A percentile compares a stretch with the other conserved stretches of the same genome.
These are phyloP conservation scores for Acanthurus leucopareius DNA, from an alignment of 2,797 vertebrate species.

Conservation along the genomic window DNA sequence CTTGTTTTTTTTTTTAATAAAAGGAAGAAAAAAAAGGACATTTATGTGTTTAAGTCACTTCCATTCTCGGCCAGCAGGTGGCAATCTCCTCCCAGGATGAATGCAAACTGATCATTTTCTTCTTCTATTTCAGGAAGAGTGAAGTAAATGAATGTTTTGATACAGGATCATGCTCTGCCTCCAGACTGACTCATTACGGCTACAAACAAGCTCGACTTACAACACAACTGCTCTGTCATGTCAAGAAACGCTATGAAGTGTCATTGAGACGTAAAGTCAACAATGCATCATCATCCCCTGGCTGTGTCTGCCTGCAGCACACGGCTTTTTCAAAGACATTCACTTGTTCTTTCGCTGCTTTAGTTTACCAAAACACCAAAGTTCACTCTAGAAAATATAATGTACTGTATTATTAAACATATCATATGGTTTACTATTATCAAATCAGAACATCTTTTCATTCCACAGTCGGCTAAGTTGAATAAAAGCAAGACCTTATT, in stretches of 20 bases:
- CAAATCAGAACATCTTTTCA: too few relatives aligned
- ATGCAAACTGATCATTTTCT: neutral
- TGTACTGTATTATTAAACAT: neutral
- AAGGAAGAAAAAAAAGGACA: neutral
- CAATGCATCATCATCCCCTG: neutral
- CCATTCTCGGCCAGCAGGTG: slow-evolving; percentile 65
- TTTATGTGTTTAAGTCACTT: slow-evolving; percentile 3
- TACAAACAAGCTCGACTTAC: slow-evolving; percentile 3
- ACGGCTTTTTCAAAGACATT: slow-evolving; percentile 6
- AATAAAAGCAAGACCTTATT: neutral
- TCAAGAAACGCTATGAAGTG: neutral
- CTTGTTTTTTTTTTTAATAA: too few relatives aligned
- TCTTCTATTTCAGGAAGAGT: neutral
- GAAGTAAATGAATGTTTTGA: slow-evolving; percentile 5
- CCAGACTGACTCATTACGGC: slow-evolving; percentile 24
- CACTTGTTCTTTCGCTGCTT: neutral
- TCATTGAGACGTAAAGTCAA: slow-evolving; percentile 14
- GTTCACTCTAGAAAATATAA: neutral
- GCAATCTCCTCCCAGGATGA: slow-evolving; percentile 42
- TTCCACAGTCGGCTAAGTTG: too few relatives aligned
- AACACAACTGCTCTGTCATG: slow-evolving; percentile 1
- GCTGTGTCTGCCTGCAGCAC: neutral
- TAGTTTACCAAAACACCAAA: neutral
- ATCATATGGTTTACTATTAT: neutral
- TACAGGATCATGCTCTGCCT: neutral